These are phyloP conservation scores for Siderastrea radians DNA, from an alignment of 92 coral and sea anemone species.

Conservation along the genomic window DNA sequence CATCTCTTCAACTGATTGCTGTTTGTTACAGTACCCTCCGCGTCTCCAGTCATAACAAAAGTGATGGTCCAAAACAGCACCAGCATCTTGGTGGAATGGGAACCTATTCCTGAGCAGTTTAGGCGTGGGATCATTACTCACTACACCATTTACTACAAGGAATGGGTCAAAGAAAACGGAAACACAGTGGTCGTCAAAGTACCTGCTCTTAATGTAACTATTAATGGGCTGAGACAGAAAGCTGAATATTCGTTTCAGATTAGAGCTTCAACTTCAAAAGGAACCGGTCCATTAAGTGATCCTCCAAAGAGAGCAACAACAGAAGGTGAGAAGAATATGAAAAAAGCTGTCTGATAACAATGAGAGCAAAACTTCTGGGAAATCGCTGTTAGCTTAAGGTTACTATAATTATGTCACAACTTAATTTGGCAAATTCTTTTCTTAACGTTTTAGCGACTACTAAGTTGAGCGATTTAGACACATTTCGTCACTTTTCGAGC, in stretches of 20 bases:
- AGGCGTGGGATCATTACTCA: constrained; percentile 6
- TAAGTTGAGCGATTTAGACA: too few species aligned
- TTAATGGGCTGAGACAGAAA: constrained; percentile 24
- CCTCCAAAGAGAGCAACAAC: not conserved
- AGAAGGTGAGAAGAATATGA: not conserved
- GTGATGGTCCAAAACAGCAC: not conserved
- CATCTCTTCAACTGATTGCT: not conserved
- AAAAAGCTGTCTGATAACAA: not conserved
- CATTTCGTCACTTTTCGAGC: too few species aligned
- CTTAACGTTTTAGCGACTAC: too few species aligned
- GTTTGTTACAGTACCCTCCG: constrained; percentile 16
- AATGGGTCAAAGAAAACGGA: not conserved
- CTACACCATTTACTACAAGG: not conserved
- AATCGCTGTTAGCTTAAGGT: too few species aligned
- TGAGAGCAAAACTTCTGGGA: too few species aligned
- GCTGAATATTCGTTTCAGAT: constrained; percentile 2
- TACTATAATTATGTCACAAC: too few species aligned
- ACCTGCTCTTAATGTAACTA: not conserved
- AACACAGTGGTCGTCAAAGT: not conserved
- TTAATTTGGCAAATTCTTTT: too few species aligned
- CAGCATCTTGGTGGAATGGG: constrained; percentile 18
- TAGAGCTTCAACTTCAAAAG: constrained; percentile 29
- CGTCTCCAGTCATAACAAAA: not conserved
- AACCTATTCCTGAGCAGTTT: not conserved
- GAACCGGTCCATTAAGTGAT: not conserved